phyloP scores from a whole-genome alignment of 2,113 vertebrate species.

The Pelusios castaneus region DNA sequence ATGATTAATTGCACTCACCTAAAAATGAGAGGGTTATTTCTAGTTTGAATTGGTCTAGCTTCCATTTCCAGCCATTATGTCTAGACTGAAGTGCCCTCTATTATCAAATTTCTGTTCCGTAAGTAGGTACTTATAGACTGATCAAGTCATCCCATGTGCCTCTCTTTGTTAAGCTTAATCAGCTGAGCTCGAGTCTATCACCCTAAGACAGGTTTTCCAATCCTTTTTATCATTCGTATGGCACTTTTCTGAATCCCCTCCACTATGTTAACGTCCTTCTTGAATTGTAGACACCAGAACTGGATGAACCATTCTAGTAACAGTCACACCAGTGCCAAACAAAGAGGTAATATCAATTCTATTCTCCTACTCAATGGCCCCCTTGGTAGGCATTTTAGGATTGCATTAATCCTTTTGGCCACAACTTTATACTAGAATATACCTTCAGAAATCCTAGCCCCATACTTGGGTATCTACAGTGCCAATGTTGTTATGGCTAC shows the following conservation, averaged over 20 bases:
- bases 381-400: not conserved
- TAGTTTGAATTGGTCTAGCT: not conserved
- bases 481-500: not conserved
- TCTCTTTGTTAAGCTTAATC: not conserved
- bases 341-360: not conserved
- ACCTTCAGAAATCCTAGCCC: not conserved
- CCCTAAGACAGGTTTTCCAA: not conserved
- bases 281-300: not conserved
- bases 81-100: not conserved
- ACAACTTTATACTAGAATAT: not conserved
- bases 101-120: not conserved
- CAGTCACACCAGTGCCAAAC: not conserved
- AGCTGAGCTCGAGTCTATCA: not conserved
- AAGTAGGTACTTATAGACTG: not conserved
- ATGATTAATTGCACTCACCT: slow-evolving; percentile 47
- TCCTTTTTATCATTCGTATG: not conserved
- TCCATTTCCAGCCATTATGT: not conserved
- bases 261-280: not conserved
- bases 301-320: not conserved
- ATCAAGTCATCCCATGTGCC: not conserved
- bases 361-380: not conserved
- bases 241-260: not conserved
- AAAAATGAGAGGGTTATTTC: not conserved
- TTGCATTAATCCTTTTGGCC: not conserved
- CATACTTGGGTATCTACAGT: not conserved